These are phyloP conservation scores for Heteractis magnifica DNA, from an alignment of 92 coral and sea anemone genomes.

Conservation along the genomic window DNA sequence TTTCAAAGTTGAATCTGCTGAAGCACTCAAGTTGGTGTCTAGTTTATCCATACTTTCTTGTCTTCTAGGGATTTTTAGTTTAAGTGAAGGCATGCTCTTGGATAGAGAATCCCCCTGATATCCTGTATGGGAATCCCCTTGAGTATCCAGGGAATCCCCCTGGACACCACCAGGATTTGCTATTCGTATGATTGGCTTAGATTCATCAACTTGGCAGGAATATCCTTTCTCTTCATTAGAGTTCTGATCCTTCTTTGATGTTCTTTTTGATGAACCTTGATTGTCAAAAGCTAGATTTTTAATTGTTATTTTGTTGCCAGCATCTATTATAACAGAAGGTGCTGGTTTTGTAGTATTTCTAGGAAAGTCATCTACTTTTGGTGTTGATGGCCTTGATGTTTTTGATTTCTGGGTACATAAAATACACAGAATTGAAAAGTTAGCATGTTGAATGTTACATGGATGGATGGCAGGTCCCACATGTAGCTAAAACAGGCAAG, in stretches of 20 bases:
- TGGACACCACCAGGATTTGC: constrained; percentile 56
- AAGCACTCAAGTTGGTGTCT: constrained; percentile 49
- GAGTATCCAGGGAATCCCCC: constrained; percentile 37
- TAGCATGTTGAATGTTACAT: neutral
- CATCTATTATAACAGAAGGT: constrained; percentile 59
- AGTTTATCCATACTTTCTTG: constrained; percentile 45
- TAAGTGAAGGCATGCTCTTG: constrained; percentile 67
- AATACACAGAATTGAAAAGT: neutral
- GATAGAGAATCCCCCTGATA: constrained; percentile 58
- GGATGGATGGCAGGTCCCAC: no score
- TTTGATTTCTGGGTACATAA: constrained; percentile 52
- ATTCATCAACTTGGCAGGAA: constrained; percentile 69
- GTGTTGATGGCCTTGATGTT: constrained; percentile 70
- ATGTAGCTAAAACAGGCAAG: no score
- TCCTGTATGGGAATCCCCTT: constrained; percentile 45
- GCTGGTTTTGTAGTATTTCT: constrained; percentile 29
- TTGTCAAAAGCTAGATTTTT: constrained; percentile 67
- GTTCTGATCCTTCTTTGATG: constrained; percentile 39
- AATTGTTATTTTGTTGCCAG: constrained; percentile 73
- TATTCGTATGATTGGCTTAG: constrained; percentile 67
- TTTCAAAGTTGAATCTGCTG: constrained; percentile 72
- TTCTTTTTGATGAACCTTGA: constrained; percentile 14
- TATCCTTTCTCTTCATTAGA: constrained; percentile 46
- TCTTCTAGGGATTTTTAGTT: constrained; percentile 69
- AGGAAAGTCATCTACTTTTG: constrained; percentile 53